phyloP scores from a whole-genome alignment of 2,113 vertebrate genomes.

The Indicator indicator region DNA sequence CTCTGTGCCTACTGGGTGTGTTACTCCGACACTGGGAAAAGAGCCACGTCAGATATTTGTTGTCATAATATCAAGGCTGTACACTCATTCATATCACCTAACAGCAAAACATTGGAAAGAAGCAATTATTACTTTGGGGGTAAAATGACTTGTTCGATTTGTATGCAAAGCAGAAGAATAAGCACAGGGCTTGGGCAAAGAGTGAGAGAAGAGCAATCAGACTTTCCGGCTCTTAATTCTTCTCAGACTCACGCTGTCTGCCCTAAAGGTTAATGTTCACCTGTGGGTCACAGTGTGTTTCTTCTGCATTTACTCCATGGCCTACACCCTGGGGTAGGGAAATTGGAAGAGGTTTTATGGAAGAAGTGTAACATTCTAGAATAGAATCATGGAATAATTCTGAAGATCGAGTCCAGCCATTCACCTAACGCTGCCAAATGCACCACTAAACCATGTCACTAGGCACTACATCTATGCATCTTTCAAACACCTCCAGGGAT shows the following conservation, averaged over 20 bases:
- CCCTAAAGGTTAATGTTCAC: background rate
- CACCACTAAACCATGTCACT: background rate
- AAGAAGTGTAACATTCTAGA: background rate
- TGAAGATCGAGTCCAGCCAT: background rate
- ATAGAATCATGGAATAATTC: background rate
- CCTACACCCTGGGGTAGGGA: background rate
- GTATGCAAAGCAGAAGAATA: background rate
- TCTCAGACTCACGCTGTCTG: background rate
- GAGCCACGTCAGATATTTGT: conserved; percentile 3
- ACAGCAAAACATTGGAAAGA: background rate
- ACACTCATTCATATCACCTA: background rate
- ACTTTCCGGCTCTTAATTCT: background rate
- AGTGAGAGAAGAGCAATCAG: background rate
- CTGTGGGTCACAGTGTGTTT: background rate
- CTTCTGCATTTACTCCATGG: background rate
- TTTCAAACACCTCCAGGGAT: background rate
- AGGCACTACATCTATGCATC: accelerated
- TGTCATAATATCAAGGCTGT: background rate
- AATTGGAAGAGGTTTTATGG: background rate
- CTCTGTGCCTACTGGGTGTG: background rate
- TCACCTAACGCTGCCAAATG: background rate
- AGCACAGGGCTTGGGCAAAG: background rate
- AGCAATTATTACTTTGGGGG: background rate
- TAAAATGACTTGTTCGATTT: background rate
- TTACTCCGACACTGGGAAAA: conserved; percentile 40